These are phyloP conservation scores for Xenus cinereus DNA, from an alignment of 2,113 vertebrate genomes.

Conservation along the genomic window DNA sequence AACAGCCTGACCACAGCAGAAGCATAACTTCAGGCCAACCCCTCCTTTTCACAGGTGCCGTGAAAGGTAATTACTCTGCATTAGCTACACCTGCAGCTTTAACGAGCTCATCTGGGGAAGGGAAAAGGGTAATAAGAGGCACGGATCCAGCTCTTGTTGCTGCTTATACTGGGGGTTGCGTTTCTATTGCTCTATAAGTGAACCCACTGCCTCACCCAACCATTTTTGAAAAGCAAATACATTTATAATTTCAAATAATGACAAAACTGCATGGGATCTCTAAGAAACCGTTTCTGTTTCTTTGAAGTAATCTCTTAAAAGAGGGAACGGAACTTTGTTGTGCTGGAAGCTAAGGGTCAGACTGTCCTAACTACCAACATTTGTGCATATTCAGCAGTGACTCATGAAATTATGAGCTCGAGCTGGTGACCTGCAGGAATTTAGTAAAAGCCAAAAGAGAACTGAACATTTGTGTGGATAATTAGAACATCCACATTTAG, in stretches of 20 bases:
- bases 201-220: background rate
- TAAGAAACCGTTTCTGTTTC: background rate
- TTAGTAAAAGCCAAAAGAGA: background rate
- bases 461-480: background rate
- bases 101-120: background rate
- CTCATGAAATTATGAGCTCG: conserved; percentile 37
- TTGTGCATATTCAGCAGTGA: conserved; percentile 48
- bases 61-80: background rate
- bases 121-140: background rate
- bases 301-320: background rate
- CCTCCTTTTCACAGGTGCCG: background rate
- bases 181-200: background rate
- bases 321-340: accelerated
- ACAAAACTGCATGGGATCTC: background rate
- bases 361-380: background rate
- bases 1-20: accelerated
- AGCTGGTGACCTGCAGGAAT: conserved; percentile 38
- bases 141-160: accelerated
- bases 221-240: background rate
- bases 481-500: background rate
- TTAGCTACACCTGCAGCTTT: background rate
- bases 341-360: conserved; percentile 33
- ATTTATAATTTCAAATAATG: background rate
- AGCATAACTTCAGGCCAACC: background rate
- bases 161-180: background rate